Percentiles rank a stretch among this genome's conserved stretches.
These are phyloP conservation scores for Diaphora mendica DNA, from an alignment of 2,888 invertebrate genomes.

Conservation along the genomic window DNA sequence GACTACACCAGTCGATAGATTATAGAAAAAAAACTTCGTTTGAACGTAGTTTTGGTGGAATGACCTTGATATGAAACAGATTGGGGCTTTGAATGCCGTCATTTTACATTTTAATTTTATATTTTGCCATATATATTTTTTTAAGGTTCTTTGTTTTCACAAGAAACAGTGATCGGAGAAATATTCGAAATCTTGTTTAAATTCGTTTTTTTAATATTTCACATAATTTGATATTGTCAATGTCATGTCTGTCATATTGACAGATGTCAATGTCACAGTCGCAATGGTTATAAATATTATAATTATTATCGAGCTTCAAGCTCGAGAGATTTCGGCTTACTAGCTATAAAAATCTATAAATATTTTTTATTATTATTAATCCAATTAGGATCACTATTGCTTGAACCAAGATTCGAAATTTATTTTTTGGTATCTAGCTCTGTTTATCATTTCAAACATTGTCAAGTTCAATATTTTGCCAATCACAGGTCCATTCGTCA, in stretches of 20 bases:
- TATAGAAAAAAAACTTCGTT: constrained; percentile 31
- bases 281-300: too few species aligned
- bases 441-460: background rate
- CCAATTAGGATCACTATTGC: background rate
- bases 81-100: background rate
- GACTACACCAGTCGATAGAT: constrained; percentile 62
- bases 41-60: constrained; percentile 34
- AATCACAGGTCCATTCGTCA: constrained; percentile 14
- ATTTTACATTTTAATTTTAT: background rate
- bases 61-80: background rate
- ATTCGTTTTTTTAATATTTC: background rate
- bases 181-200: background rate
- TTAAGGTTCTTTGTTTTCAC: background rate
- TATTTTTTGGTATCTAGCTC: constrained; percentile 17
- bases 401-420: background rate
- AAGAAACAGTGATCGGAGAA: constrained; percentile 2
- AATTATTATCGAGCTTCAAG: background rate
- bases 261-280: background rate
- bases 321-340: background rate
- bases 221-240: background rate
- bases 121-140: background rate
- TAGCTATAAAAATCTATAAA: too few species aligned
- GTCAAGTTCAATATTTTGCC: background rate
- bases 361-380: too few species aligned
- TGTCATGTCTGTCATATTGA: background rate